Base-by-base conservation (phyloP, 2,113 vertebrate species). In the Sula dactylatra region DNA sequence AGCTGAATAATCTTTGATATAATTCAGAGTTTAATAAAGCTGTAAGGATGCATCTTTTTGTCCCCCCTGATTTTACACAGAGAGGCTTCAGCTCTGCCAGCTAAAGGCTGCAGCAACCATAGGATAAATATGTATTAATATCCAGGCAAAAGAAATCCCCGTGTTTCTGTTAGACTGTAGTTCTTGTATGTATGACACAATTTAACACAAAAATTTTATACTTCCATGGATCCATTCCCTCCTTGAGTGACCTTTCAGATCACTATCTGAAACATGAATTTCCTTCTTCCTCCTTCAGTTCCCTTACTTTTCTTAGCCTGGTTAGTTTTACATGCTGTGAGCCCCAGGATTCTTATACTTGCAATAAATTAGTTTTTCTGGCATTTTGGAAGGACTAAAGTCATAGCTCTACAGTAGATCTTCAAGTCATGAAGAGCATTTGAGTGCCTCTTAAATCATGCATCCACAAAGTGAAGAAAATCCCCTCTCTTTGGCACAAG, bases 1-100 rank as follows among this genome's bases (percentile, higher is more conserved):
- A 61, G 36, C 22, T 38, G 86, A 91, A 78, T 80, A 55, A 84
- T 86, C 88, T 73, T 29, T 67, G 44, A 36, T 88, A 49, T 12
- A 84, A 91, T 79, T 84, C 86, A 67, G 90, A 71, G 55, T 56
- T 79, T 81, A 88, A 87, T 61, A 87, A 79, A 91, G 69, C 91
- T 45, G 34, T 20, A 72, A 66, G 45, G 73, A 91, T 94, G 32
- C 65, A 42, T 58, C 38, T 19, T 47, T 47, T 20, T 20, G 4
- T 4, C 9, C 11, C 4, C n/a, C 26, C 32, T 6, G 1, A 16
- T 90, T 90, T 83, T 62, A 73, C 26, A 82, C 0, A 4, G 40
- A 22, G 25, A 89, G 21, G 36, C 29, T 81, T 83, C 76, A 82
- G n/a, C 56, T 92, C 69, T 64, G 49, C 19, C 11, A 54, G 45